Percentiles rank a stretch among this genome's conserved stretches.
Evolutionary conservation across 2,113 vertebrate genomes (phyloP).

Genomic region (Nibea albiflora): DNA sequence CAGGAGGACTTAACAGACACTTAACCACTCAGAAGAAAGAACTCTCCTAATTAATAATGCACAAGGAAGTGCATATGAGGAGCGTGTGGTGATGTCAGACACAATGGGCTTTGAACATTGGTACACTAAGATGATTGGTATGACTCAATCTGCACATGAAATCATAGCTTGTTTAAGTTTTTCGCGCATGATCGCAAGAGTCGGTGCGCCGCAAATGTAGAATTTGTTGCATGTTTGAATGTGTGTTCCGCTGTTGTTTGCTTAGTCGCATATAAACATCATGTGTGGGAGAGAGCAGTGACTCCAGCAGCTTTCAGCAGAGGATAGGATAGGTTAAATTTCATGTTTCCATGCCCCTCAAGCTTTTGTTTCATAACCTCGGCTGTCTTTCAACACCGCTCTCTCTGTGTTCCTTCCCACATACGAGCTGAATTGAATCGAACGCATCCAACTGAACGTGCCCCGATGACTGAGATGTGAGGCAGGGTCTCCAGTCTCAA

Average conservation of each 20-base stretch:
- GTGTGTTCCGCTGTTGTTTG: not conserved
- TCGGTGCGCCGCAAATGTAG: not conserved
- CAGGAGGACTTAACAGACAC: constrained; percentile 38
- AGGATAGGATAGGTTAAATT: constrained; percentile 10
- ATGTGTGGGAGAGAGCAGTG: too few species aligned
- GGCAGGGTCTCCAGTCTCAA: constrained; percentile 55
- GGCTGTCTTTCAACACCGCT: constrained; percentile 16
- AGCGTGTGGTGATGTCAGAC: constrained; percentile 46
- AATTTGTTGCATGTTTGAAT: not conserved
- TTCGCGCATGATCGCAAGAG: not conserved
- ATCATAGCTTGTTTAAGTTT: not conserved
- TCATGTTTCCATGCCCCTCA: not conserved
- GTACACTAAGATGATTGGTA: not conserved
- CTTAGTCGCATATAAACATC: constrained; percentile 1
- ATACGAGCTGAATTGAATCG: constrained; percentile 66
- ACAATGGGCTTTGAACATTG: constrained; percentile 7
- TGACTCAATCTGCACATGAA: constrained; percentile 27
- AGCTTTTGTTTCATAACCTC: constrained; percentile 38
- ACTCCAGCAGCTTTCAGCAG: not conserved
- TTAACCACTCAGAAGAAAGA: constrained; percentile 52
- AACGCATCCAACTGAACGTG: constrained; percentile 69
- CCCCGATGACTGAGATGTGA: constrained; percentile 59
- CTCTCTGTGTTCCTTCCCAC: constrained; percentile 21
- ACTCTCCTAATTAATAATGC: constrained; percentile 64
- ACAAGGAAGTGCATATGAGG: constrained; percentile 47